Evolutionary conservation across 2,113 vertebrate genomes (phyloP).

Genomic region (human): GRCh38 chr14:20580501-20581000

Average conservation of each 20-base stretch:
- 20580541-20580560: background rate
- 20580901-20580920: background rate
- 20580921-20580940: background rate
- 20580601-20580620: background rate
- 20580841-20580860: background rate
- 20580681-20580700: background rate
- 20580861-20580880: background rate
- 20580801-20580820: background rate
- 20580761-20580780: background rate
- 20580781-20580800: background rate
- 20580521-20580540: background rate
- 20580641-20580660: background rate
- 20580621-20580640: background rate
- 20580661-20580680: background rate
- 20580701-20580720: background rate
- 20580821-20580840: background rate
- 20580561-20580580: background rate
- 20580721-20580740: background rate
- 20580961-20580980: background rate
- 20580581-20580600: background rate
- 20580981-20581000: background rate
- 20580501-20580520: background rate
- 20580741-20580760: background rate
- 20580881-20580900: background rate
- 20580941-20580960: background rate